phyloP scores from a whole-genome alignment of 2,888 invertebrate species.

The Sphaeridia pumilis region DNA sequence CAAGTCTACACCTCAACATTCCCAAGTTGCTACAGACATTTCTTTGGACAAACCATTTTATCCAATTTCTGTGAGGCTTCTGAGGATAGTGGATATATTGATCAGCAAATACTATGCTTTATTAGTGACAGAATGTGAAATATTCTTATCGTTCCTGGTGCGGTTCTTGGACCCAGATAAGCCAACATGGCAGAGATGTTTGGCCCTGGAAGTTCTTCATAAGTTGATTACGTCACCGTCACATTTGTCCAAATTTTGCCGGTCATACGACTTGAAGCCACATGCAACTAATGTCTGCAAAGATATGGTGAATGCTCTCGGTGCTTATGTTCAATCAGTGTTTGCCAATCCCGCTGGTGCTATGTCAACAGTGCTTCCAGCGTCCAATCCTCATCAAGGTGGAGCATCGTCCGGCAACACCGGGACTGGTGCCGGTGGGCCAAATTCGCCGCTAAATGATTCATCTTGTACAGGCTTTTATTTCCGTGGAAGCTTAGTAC shows the following conservation, averaged over 20 bases:
- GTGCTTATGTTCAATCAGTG: constrained; percentile 85
- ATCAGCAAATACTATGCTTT: constrained; percentile 85
- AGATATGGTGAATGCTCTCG: constrained; percentile 87
- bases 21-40: constrained; percentile 45
- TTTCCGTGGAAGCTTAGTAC: constrained; percentile 84
- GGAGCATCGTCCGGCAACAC: constrained; percentile 12
- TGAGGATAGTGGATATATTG: constrained; percentile 82
- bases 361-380: constrained; percentile 23
- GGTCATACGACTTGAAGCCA: constrained; percentile 88
- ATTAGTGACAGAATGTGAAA: constrained; percentile 95
- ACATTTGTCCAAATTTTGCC: constrained; percentile 79
- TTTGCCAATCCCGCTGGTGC: constrained; percentile 55
- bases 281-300: constrained; percentile 69
- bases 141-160: constrained; percentile 89
- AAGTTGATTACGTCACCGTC: constrained; percentile 83
- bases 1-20: constrained; percentile 50
- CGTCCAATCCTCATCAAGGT: constrained; percentile 18
- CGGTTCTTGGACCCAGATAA: constrained; percentile 96
- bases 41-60: constrained; percentile 80
- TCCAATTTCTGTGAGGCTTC: constrained; percentile 87
- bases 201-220: constrained; percentile 90
- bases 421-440: constrained; percentile 9
- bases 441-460: constrained; percentile 49
- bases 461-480: constrained; percentile 84
- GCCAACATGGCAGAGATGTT: constrained; percentile 86